These are phyloP conservation scores for Semotilus atromaculatus DNA, from an alignment of 2,797 vertebrate genomes.

Conservation along the genomic window DNA sequence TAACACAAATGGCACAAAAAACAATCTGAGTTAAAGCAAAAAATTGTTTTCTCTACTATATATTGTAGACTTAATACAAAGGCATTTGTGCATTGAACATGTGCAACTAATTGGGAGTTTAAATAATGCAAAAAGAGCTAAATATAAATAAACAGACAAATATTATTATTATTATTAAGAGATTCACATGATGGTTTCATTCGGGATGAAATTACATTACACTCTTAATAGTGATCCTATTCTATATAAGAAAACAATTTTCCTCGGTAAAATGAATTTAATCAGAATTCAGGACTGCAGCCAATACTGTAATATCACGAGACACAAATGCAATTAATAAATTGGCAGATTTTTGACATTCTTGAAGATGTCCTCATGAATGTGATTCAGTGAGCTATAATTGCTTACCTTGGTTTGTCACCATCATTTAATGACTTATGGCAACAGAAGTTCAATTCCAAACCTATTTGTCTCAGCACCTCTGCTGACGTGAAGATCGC, in stretches of 20 bases:
- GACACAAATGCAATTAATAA: conserved; percentile 56
- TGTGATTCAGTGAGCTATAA: conserved; percentile 48
- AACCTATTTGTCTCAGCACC: conserved; percentile 58
- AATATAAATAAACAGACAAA: background rate
- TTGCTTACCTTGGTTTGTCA: conserved; percentile 52
- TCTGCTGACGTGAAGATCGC: conserved; percentile 43
- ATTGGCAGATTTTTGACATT: conserved; percentile 48
- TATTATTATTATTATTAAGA: background rate
- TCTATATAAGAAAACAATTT: background rate
- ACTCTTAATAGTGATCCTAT: background rate
- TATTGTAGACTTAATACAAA: background rate
- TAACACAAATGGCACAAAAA: too few relatives aligned
- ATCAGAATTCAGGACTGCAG: conserved; percentile 38
- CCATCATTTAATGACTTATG: conserved; percentile 41
- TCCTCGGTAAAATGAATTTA: conserved; percentile 5
- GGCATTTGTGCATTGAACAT: background rate
- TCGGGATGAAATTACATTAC: background rate
- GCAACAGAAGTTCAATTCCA: conserved; percentile 35
- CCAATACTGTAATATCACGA: conserved; percentile 30
- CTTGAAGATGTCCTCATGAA: conserved; percentile 41
- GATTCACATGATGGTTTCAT: background rate
- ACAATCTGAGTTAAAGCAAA: background rate
- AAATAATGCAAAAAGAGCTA: background rate
- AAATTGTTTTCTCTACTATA: background rate
- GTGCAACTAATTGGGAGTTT: background rate